Base-by-base conservation (phyloP, 2,797 vertebrate genomes). In the Cuculus canorus region DNA sequence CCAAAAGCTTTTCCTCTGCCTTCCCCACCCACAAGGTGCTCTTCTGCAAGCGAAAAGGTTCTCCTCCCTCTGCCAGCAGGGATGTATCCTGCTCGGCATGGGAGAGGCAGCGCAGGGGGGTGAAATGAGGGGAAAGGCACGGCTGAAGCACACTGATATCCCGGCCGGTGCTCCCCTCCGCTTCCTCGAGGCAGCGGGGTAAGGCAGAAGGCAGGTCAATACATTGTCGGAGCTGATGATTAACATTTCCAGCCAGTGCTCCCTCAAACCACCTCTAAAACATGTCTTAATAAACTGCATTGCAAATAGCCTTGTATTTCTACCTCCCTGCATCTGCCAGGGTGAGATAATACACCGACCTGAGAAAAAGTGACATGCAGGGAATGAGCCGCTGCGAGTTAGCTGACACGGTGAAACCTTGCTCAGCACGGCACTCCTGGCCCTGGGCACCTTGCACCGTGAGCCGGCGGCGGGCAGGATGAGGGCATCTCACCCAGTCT, bases 211-310 rank as follows among this genome's bases (percentile, higher is more conserved):
- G 77, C 86, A 94, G 92, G 92, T 95, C 87, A 86, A 65, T 64
- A 75, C 79, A 59, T 52, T 68, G 85, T 88, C 30, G 10, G 89
- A 72, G 91, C 78, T 45, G 87, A 25, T 86, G 95, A 97, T 95
- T 94, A 97, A 97, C 86, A 85, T 96, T 96, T 93, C 82, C 93
- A 97, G 86, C 48, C 92, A 9, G 68, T n/a, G 59, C 79, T 95
- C 72, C 92, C 93, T 96, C 95, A 54, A 95, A 88, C 65, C 54
- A n/a, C 81, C 92, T 97, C 95, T 68, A 69, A 96, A 96, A 78
- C 68, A 88, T 15, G 41, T 94, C 97, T 97, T 97, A 97, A 97
- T 96, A 97, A 96, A 96, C 86, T n/a, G 83, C 90, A 86, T 96
- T 91, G 90, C 94, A 93, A 95, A 94, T 85, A 88, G 87, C 90